Evolutionary conservation across 2,113 vertebrate genomes (phyloP).

Genomic region (Scolopax mira): DNA sequence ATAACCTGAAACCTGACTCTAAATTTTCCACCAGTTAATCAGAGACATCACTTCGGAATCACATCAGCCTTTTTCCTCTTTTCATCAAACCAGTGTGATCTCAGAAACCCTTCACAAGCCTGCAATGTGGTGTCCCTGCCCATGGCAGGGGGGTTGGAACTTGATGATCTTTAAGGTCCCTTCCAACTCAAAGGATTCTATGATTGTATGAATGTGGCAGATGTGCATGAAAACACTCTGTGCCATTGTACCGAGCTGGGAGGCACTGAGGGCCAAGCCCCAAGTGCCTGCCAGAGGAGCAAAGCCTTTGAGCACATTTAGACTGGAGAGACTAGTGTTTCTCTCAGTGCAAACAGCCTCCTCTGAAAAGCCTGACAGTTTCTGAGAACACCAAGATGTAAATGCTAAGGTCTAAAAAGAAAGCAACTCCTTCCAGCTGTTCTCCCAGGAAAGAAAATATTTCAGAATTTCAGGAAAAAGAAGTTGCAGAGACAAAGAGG

Average conservation of each 20-base stretch:
- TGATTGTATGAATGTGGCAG: accelerated
- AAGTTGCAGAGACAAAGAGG: background rate
- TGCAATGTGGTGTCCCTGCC: too few species aligned
- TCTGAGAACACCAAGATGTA: background rate
- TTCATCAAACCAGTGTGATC: background rate
- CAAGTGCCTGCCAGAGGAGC: background rate
- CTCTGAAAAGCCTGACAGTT: background rate
- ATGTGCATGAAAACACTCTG: background rate
- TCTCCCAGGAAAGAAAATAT: background rate
- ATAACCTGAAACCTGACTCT: background rate
- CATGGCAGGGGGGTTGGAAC: too few species aligned
- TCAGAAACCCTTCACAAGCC: background rate
- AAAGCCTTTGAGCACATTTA: background rate
- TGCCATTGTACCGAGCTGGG: background rate
- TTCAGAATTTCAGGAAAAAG: background rate
- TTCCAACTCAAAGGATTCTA: too few species aligned
- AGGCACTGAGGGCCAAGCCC: background rate
- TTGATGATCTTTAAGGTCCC: too few species aligned
- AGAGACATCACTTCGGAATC: background rate
- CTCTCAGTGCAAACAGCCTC: accelerated
- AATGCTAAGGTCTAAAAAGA: background rate
- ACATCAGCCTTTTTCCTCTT: background rate
- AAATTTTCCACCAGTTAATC: background rate
- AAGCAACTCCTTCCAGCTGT: background rate
- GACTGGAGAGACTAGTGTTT: background rate